phyloP scores from a whole-genome alignment of 2,113 vertebrate genomes.

The Xiphophorus hellerii region DNA sequence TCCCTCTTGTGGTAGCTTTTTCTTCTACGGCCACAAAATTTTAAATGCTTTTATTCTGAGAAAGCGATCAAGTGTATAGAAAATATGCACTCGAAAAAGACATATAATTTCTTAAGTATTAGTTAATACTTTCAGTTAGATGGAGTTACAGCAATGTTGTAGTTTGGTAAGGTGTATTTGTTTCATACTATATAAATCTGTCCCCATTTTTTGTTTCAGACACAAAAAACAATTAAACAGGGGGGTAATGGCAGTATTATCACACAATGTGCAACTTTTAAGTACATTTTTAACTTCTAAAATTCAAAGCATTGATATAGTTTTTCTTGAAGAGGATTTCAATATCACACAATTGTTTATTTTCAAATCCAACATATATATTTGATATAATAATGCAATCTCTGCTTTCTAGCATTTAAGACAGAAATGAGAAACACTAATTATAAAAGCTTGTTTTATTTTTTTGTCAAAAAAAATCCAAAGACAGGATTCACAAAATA shows the following conservation, averaged over 20 bases:
- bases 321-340: not conserved
- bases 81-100: not conserved
- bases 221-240: no score
- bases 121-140: not conserved
- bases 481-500: not conserved
- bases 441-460: not conserved
- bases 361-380: not conserved
- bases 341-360: not conserved
- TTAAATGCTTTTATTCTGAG: not conserved
- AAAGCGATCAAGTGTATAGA: not conserved
- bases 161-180: not conserved
- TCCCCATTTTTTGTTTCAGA: no score
- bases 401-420: not conserved
- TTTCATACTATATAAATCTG: not conserved
- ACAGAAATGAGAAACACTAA: not conserved
- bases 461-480: not conserved
- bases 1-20: constrained; percentile 51
- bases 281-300: no score
- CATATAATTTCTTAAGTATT: not conserved
- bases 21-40: not conserved
- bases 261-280: not conserved
- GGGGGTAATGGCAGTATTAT: not conserved
- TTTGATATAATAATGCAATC: not conserved
- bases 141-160: not conserved
- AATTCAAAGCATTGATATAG: no score